Conservation (phyloP, 2,797 vertebrate genomes). For the Cyclopterus lumpus region DNA sequence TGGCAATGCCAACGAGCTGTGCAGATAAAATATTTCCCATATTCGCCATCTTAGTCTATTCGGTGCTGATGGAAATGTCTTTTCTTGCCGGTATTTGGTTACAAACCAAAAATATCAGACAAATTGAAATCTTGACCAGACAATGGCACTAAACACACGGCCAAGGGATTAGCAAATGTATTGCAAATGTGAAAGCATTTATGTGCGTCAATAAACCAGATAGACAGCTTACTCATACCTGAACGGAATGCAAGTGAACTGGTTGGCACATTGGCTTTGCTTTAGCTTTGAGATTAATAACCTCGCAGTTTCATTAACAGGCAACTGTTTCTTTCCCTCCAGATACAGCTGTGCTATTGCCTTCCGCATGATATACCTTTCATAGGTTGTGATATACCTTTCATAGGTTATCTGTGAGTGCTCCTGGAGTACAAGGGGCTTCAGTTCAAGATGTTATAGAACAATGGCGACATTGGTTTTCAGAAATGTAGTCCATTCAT, state of each 20-base stretch:
- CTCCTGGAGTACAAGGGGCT: neutral
- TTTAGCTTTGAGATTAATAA: neutral
- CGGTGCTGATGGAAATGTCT: neutral
- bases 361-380: neutral
- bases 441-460: neutral
- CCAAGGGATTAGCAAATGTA: neutral
- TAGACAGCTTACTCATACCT: neutral
- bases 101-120: neutral
- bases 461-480: conserved; percentile 1
- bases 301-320: conserved; percentile 6
- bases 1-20: neutral
- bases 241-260: neutral
- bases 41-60: neutral
- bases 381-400: neutral
- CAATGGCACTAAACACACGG: neutral
- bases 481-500: conserved; percentile 12
- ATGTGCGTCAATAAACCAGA: conserved; percentile 24
- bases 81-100: neutral
- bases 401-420: neutral
- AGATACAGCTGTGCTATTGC: neutral
- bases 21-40: neutral
- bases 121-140: neutral
- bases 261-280: too few species aligned
- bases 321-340: neutral
- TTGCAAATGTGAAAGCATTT: neutral